phyloP scores from a whole-genome alignment of 2,797 vertebrate genomes.

The Loris lydekkerianus region DNA sequence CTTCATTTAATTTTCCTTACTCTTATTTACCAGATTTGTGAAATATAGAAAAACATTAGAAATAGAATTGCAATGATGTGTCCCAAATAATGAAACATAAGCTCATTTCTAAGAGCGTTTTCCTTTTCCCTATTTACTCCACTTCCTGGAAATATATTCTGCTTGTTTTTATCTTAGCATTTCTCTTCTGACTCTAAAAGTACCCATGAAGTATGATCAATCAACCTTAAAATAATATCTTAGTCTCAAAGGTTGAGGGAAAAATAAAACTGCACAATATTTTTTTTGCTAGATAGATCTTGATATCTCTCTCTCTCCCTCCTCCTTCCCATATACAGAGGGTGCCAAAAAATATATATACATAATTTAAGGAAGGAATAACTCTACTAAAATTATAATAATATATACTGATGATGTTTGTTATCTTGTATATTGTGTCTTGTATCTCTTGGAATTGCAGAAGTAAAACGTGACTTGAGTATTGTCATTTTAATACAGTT shows the following conservation, averaged over 20 bases:
- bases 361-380: too few species aligned
- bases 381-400: too few species aligned
- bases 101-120: slow-evolving; percentile 21
- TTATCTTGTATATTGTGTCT: too few species aligned
- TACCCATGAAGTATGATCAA: neutral
- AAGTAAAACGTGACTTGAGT: too few species aligned
- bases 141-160: slow-evolving; percentile 31
- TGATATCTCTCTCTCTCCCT: neutral
- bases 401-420: too few species aligned
- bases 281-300: neutral
- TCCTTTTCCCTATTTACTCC: neutral
- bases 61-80: neutral
- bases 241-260: neutral
- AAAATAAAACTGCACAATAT: neutral
- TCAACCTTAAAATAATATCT: neutral
- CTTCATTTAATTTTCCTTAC: neutral
- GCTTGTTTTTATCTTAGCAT: neutral
- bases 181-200: neutral
- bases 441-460: too few species aligned
- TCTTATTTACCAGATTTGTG: neutral
- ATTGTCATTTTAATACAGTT: too few species aligned
- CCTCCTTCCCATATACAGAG: neutral
- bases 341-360: too few species aligned
- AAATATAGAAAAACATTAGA: neutral
- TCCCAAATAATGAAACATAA: slow-evolving; percentile 33